Evolutionary conservation across 2,113 vertebrate species (phyloP).

Genomic region (Callipepla californica): DNA sequence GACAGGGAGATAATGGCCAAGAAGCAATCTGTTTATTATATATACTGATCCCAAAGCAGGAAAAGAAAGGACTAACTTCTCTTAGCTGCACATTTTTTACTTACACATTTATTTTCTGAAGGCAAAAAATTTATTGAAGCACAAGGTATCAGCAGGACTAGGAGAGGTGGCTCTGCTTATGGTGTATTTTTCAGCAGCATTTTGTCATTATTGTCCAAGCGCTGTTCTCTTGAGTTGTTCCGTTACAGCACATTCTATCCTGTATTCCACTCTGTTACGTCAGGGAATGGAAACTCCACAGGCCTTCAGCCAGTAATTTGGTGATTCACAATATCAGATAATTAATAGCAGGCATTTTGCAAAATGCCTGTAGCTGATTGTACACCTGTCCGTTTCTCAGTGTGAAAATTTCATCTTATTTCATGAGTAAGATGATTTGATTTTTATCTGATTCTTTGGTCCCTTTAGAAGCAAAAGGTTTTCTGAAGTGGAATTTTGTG

Average conservation of each 20-base stretch:
- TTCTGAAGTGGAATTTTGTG: background rate
- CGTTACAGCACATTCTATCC: background rate
- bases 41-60: background rate
- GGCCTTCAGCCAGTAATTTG: background rate
- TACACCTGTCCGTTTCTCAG: background rate
- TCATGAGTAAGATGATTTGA: background rate
- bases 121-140: background rate
- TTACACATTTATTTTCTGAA: background rate
- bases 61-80: background rate
- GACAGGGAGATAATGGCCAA: background rate
- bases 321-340: background rate
- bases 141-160: background rate
- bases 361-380: background rate
- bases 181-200: background rate
- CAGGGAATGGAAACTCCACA: background rate
- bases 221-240: background rate
- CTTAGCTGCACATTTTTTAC: background rate
- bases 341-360: background rate
- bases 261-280: background rate
- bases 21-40: background rate
- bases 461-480: background rate
- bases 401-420: background rate
- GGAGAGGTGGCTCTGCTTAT: background rate
- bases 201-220: background rate
- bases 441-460: background rate